phyloP scores from a whole-genome alignment of 2,888 invertebrate species.

The Crematogaster levior region DNA sequence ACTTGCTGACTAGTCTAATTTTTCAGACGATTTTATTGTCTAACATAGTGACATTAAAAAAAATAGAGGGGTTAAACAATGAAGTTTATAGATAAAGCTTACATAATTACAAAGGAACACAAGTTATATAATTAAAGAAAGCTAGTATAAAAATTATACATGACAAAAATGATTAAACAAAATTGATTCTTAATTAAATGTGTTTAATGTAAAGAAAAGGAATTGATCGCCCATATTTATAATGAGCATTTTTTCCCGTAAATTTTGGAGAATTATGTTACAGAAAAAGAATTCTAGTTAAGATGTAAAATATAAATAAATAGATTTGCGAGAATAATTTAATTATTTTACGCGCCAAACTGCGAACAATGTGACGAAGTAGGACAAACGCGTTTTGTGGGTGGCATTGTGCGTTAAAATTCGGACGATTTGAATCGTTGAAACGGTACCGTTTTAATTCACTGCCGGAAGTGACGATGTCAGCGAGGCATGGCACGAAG shows the following conservation, averaged over 20 bases:
- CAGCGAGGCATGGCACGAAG: slow-evolving; percentile 18
- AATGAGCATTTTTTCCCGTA: not conserved
- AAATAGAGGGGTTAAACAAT: not conserved
- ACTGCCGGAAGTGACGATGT: slow-evolving; percentile 57
- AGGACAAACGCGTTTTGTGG: not conserved
- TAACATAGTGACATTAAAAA: no score
- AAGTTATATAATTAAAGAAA: not conserved
- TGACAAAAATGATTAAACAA: not conserved
- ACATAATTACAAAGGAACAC: not conserved
- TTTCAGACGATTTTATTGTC: no score
- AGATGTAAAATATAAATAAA: not conserved
- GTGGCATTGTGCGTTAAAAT: slow-evolving; percentile 47
- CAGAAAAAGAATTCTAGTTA: not conserved
- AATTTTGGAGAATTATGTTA: not conserved
- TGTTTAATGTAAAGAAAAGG: not conserved
- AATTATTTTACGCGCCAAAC: not conserved
- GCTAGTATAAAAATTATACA: not conserved
- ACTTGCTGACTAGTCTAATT: not conserved
- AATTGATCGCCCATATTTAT: not conserved
- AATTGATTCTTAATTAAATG: not conserved
- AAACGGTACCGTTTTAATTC: slow-evolving; percentile 66
- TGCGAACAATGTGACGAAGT: not conserved
- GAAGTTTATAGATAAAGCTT: not conserved
- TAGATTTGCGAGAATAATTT: not conserved
- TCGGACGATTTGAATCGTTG: slow-evolving; percentile 56